A percentile compares a stretch with the other conserved stretches of the same genome.
Conservation (phyloP, 2,113 vertebrate genomes). For the Talpa occidentalis region DNA sequence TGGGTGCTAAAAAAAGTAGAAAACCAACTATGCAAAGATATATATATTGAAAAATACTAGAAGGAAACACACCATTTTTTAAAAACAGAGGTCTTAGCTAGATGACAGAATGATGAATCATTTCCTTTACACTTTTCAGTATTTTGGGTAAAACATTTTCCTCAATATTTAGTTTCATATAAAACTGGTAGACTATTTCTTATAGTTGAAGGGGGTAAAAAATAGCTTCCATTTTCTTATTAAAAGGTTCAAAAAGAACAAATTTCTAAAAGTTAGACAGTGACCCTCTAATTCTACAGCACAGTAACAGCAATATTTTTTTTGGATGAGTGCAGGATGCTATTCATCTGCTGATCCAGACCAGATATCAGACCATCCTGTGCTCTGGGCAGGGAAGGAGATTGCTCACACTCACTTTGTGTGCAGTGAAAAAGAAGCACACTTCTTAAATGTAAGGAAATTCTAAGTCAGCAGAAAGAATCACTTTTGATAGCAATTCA, state of each 20-base stretch:
- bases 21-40: not conserved
- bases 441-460: not conserved
- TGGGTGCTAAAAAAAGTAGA: not conserved
- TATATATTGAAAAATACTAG: not conserved
- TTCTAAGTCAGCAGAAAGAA: constrained; percentile 17
- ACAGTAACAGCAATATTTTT: not conserved
- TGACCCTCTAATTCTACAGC: not conserved
- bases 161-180: not conserved
- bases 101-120: not conserved
- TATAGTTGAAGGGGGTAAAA: not conserved
- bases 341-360: not conserved
- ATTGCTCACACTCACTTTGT: not conserved
- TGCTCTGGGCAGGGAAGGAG: not conserved
- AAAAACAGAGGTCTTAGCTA: not conserved
- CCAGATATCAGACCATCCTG: not conserved
- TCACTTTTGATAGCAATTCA: constrained; percentile 1
- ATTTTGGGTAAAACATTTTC: not conserved
- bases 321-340: not conserved
- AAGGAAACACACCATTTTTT: not conserved
- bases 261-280: constrained; percentile 9
- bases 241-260: constrained; percentile 12
- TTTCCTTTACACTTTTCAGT: not conserved
- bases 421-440: not conserved
- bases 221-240: constrained; percentile 20
- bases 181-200: constrained; percentile 23